A percentile compares a stretch with the other conserved stretches of the same genome.
phyloP scores from a whole-genome alignment of 2,113 vertebrate genomes.

The Oryzias javanicus region DNA sequence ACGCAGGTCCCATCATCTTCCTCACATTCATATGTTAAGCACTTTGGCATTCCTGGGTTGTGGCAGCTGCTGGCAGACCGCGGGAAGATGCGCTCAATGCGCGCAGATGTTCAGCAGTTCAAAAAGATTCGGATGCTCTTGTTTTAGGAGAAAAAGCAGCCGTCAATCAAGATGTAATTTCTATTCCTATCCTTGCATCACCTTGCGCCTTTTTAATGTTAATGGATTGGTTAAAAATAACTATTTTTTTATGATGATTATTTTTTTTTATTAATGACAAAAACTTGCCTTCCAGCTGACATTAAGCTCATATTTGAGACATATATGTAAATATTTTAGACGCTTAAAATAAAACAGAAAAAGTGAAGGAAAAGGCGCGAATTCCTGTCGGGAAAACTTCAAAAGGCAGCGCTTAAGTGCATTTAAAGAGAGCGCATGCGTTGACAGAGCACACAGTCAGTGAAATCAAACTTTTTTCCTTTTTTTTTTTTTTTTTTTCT shows the following conservation, averaged over 20 bases:
- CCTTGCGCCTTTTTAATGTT: constrained; percentile 26
- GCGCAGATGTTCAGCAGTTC: constrained; percentile 67
- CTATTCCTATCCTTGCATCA: constrained; percentile 28
- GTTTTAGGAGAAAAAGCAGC: constrained; percentile 19
- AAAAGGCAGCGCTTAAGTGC: constrained; percentile 24
- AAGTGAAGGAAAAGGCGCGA: background rate
- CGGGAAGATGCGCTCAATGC: constrained; percentile 52
- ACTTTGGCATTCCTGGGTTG: constrained; percentile 38
- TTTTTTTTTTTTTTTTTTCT: too few species aligned
- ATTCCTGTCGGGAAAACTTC: constrained; percentile 47
- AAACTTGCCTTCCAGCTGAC: too few species aligned
- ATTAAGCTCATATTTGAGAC: background rate
- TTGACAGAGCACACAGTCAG: background rate
- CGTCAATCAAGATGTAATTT: constrained; percentile 48
- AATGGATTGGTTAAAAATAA: constrained; percentile 2
- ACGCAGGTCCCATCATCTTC: constrained; percentile 51
- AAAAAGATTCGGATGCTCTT: constrained; percentile 51
- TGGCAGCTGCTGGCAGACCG: constrained; percentile 61
- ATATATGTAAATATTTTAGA: background rate
- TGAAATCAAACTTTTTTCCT: constrained; percentile 13
- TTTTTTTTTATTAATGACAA: too few species aligned
- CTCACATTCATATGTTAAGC: constrained; percentile 67
- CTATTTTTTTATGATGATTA: too few species aligned
- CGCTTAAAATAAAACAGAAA: background rate
- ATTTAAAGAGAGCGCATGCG: too few species aligned